Base-by-base conservation (phyloP, 2,888 invertebrate species). In the Diplolepis rosae region DNA sequence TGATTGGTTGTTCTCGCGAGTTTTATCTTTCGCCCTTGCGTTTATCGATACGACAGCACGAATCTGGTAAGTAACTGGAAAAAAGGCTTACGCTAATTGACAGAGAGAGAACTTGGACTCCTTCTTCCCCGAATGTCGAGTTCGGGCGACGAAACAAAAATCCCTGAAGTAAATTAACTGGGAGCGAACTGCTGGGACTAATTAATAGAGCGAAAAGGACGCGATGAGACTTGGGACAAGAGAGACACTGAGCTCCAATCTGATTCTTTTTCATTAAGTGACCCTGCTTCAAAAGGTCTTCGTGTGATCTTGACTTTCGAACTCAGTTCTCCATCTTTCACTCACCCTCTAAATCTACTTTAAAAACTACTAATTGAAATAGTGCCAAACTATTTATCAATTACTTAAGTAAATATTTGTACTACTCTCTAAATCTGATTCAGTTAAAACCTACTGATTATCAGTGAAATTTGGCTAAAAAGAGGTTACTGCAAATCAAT, bases 131-230 rank as follows among this genome's bases (percentile, higher is more conserved):
- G 61, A 61, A 61, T 39, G 61, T 39, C n/a, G 61, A 5, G 18
- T 11, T 56, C 32, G 54, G 13, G 52, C 48, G 24, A 39, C 39
- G 24, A 61, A 61, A 61, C 39, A 42, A 61, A 61, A 61, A 35
- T 61, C 52, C 28, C 28, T 9, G 52, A 28, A 52, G 52, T 61
- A 61, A 61, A 61, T 61, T 61, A 61, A 61, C 56, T 70, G 50
- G 7, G 66, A 54, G 54, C 42, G 39, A 54, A 50, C 42, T 66
- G 22, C 56, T 30, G 39, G 15, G 39, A 56, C 52, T 70, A 70
- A 70, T 70, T 70, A 70, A 70, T 70, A 66, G 70, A 66, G 48
- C 15, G 68, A 50, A 54, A 42, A 61, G 39, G 39, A 61, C 35
- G 22, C n/a, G 39, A 61, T 61, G 39, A 42, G 61, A 27, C 39